A percentile compares a stretch with the other conserved stretches of the same genome.
Conservation (phyloP, 2,113 vertebrate species). For the Phalacrocorax carbo region DNA sequence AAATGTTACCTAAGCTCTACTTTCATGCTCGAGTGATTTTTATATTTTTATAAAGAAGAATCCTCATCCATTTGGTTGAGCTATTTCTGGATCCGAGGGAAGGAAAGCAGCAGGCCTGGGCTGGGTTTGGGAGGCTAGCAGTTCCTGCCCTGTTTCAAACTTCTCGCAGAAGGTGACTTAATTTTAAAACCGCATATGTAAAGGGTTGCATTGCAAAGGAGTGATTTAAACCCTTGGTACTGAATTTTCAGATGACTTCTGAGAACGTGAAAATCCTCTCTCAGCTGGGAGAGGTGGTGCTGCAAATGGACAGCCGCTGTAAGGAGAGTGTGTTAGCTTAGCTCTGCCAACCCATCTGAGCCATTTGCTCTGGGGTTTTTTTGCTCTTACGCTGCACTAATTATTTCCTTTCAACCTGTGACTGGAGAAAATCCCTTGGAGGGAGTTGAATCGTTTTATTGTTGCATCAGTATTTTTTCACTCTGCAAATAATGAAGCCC, state of each 20-base stretch:
- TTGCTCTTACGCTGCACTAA: neutral
- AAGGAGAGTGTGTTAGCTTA: accelerated
- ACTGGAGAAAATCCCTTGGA: neutral
- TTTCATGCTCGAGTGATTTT: neutral
- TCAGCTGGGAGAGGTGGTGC: neutral
- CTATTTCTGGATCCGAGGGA: neutral
- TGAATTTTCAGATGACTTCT: neutral
- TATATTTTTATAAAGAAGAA: neutral
- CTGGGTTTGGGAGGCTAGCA: neutral
- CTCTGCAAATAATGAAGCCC: neutral
- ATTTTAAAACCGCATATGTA: neutral
- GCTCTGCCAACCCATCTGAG: neutral
- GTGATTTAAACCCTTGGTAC: neutral
- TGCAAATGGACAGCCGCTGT: neutral
- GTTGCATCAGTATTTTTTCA: neutral
- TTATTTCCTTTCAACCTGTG: neutral
- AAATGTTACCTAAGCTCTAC: conserved; percentile 36
- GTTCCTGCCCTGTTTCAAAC: neutral
- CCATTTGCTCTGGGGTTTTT: neutral
- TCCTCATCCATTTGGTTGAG: neutral
- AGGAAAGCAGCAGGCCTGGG: neutral
- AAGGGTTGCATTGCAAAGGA: neutral
- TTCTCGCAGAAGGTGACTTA: neutral
- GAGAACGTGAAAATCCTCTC: neutral
- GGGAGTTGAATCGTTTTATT: neutral